Evolutionary conservation across 2,888 invertebrate species (phyloP).

Genomic region (Plebejus melissa): DNA sequence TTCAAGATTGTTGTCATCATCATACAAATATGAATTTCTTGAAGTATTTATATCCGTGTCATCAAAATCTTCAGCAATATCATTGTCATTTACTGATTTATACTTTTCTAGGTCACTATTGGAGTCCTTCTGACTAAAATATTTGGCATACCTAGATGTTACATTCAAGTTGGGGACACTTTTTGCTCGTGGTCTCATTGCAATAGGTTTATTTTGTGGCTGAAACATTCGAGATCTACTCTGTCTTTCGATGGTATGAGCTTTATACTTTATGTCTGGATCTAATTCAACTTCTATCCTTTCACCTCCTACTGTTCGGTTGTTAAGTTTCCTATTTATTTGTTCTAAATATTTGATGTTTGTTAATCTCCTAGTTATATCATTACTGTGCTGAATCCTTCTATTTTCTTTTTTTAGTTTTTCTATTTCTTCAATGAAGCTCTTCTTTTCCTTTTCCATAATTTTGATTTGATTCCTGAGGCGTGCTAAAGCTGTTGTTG

Average conservation of each 20-base stretch:
- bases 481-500: slow-evolving; percentile 84
- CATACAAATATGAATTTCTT: slow-evolving; percentile 36
- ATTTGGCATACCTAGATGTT: slow-evolving; percentile 72
- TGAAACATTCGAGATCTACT: slow-evolving; percentile 52
- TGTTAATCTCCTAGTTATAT: slow-evolving; percentile 75
- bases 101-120: slow-evolving; percentile 54
- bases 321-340: slow-evolving; percentile 81
- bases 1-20: slow-evolving; percentile 52
- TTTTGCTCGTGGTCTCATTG: slow-evolving; percentile 60
- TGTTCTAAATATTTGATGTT: slow-evolving; percentile 87
- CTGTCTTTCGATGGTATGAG: slow-evolving; percentile 66
- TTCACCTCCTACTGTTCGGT: slow-evolving; percentile 54
- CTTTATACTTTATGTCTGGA: slow-evolving; percentile 60
- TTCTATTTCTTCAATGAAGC: slow-evolving; percentile 82
- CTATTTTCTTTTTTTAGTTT: slow-evolving; percentile 83
- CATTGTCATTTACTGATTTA: slow-evolving; percentile 42
- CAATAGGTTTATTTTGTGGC: slow-evolving; percentile 39
- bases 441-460: slow-evolving; percentile 84
- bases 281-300: slow-evolving; percentile 51
- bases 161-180: slow-evolving; percentile 74
- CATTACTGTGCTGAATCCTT: slow-evolving; percentile 79
- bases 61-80: slow-evolving; percentile 40
- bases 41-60: slow-evolving; percentile 42
- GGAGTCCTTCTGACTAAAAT: slow-evolving; percentile 69
- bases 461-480: slow-evolving; percentile 86